A percentile compares a stretch with the other conserved stretches of the same genome.
Evolutionary conservation across 2,888 invertebrate species (phyloP).

Genomic region (Aphidoletes aphidimyza): DNA sequence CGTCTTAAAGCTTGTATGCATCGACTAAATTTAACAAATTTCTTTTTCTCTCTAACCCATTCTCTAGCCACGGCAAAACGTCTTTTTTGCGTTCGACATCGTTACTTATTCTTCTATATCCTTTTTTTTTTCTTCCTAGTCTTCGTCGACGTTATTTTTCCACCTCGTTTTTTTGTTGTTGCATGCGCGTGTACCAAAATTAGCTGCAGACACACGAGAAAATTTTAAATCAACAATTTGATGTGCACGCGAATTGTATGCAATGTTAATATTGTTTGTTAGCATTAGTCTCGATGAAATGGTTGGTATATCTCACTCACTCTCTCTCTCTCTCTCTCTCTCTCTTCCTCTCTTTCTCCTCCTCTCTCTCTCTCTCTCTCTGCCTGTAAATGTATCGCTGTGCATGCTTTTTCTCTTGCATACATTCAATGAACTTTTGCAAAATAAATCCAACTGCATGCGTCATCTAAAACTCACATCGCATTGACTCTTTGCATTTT

Average conservation of each 20-base stretch:
- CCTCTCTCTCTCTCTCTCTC: too few species aligned
- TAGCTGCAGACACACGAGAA: constrained; percentile 25
- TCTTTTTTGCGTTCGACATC: not conserved
- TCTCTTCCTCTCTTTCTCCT: too few species aligned
- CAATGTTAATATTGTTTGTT: constrained; percentile 51
- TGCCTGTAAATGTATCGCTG: too few species aligned
- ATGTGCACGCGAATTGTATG: constrained; percentile 22
- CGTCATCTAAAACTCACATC: not conserved
- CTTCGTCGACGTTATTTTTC: not conserved
- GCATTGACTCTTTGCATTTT: not conserved
- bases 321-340: too few species aligned
- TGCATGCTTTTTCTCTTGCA: too few species aligned
- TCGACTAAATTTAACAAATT: constrained; percentile 46
- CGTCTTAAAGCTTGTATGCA: constrained; percentile 30
- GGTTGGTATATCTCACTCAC: too few species aligned
- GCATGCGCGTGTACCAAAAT: not conserved
- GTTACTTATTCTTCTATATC: not conserved
- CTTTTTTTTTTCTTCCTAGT: not conserved
- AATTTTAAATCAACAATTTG: constrained; percentile 32
- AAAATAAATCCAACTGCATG: constrained; percentile 21
- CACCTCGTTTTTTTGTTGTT: not conserved
- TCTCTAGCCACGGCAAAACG: not conserved
- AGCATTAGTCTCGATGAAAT: not conserved
- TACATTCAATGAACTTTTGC: constrained; percentile 37
- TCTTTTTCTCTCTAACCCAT: constrained; percentile 43